Evolutionary conservation across 1,140 invertebrate species (phyloP), one percentile per base, ranked within the genome.

Genomic region (Lithobius niger): DNA sequence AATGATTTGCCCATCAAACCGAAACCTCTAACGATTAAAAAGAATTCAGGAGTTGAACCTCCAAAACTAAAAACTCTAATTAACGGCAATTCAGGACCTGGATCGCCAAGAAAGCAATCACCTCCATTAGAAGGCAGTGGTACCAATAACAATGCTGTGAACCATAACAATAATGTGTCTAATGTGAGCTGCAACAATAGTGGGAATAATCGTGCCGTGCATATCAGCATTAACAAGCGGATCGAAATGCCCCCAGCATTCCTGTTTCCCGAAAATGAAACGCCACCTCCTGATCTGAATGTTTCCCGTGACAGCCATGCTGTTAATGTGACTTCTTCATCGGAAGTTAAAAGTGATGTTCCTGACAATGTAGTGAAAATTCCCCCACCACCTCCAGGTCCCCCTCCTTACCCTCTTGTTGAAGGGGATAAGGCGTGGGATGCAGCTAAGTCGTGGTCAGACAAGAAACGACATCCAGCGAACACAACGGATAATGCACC

Each of bases 171-270:
- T 16, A 27, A 50, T 27, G 48, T 27, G 3, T 22, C 16, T 4
- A 48, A 55, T 22, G 15, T 51, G 10, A 43, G 42, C 43, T 27
- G 2, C n/a, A 27, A 27, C 22, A 50, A 50, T 50, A 6, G 27
- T 24, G 24, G 6, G 16, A 13, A 3, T 27, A 6, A 6, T 13
- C 52, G 62, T 55, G n/a, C n/a, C n/a, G 63, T 82, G 22, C 78
- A 80, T 62, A 76, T 83, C 40, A 79, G 78, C 55, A 83, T 82
- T 62, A 84, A 81, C 63, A 73, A 83, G 51, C 72, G 81, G 43
- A 88, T 83, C 61, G 86, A 87, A 69, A 84, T 88, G 80, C 83
- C 84, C 27, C 83, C 84, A 18, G 78, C 82, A 19, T 86, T 85
- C 66, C 71, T 86, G 36, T 87, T 86, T 67, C 82, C 83, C 21